Conservation (phyloP, 1,140 invertebrate species). For the Zelostemma sp. region DNA sequence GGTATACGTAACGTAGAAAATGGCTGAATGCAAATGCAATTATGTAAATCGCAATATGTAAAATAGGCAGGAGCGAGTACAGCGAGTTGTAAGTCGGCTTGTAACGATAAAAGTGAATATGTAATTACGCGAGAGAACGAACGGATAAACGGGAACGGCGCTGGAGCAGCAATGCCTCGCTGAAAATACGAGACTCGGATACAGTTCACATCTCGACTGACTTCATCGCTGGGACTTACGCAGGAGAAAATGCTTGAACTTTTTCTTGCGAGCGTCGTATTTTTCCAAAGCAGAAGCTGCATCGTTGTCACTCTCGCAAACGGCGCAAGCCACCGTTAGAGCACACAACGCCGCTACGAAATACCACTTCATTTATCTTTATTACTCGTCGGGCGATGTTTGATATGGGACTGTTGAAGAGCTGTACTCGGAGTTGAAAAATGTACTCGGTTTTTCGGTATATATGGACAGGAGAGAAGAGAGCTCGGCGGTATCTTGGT, state of each 20-base stretch:
- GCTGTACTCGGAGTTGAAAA: too few relatives aligned
- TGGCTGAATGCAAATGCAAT: slow-evolving; percentile 56
- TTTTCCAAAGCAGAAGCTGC: slow-evolving; percentile 25
- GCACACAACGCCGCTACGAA: slow-evolving; percentile 27
- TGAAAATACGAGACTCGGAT: slow-evolving; percentile 46
- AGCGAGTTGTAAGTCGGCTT: slow-evolving; percentile 50
- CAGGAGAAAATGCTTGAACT: slow-evolving; percentile 31
- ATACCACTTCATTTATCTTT: slow-evolving; percentile 40
- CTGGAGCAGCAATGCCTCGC: slow-evolving; percentile 51
- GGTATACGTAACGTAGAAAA: slow-evolving; percentile 45
- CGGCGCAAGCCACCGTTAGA: slow-evolving; percentile 23
- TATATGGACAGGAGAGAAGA: too few relatives aligned
- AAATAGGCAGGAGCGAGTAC: slow-evolving; percentile 40
- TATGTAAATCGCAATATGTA: slow-evolving; percentile 56
- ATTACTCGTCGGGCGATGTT: too few relatives aligned
- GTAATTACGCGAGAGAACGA: slow-evolving; percentile 55
- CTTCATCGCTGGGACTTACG: slow-evolving; percentile 23
- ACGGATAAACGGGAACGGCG: slow-evolving; percentile 53
- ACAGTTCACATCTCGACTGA: slow-evolving; percentile 21
- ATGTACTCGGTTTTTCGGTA: too few relatives aligned
- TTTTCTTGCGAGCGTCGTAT: slow-evolving; percentile 33
- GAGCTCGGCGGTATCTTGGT: too few relatives aligned
- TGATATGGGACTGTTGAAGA: too few relatives aligned
- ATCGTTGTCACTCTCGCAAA: slow-evolving; percentile 19
- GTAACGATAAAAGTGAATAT: slow-evolving; percentile 58